Conservation (phyloP, 2,888 invertebrate genomes). For the Abrostola tripartita region DNA sequence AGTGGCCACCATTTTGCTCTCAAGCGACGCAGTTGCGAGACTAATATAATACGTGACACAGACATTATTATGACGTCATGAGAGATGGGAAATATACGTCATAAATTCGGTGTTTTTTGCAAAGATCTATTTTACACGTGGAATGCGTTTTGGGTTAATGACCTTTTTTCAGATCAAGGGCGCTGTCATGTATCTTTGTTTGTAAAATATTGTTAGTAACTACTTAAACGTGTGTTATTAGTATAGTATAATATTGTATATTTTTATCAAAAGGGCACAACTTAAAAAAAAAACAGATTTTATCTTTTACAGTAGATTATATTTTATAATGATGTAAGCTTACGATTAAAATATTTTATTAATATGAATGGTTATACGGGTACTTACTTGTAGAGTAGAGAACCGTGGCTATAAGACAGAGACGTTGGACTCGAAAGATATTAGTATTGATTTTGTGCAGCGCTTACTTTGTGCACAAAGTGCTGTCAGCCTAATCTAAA, state of each 20-base stretch:
- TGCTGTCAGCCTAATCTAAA: slow-evolving; percentile 1
- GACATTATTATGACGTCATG: slow-evolving; percentile 28
- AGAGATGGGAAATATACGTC: slow-evolving; percentile 13
- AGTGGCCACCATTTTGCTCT: slow-evolving; percentile 37
- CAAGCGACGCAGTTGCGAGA: slow-evolving; percentile 18
- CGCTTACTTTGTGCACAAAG: neutral
- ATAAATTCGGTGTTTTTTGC: slow-evolving; percentile 14
- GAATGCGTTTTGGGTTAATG: slow-evolving; percentile 12
- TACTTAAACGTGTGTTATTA: neutral
- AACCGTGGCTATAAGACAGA: neutral
- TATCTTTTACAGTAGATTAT: too few relatives aligned
- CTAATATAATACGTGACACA: slow-evolving; percentile 40
- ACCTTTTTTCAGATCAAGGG: neutral
- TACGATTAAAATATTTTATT: too few relatives aligned
- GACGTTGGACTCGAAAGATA: neutral
- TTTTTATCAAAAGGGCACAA: neutral
- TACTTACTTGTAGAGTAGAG: too few relatives aligned
- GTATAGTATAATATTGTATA: neutral
- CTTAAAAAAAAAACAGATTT: too few relatives aligned
- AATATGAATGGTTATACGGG: too few relatives aligned
- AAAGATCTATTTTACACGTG: neutral
- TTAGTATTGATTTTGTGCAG: neutral
- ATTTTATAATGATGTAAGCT: too few relatives aligned
- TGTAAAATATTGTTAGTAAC: neutral
- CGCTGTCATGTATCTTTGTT: neutral